These are phyloP conservation scores for Cherax destructor DNA, from an alignment of 1,140 invertebrate species.

Conservation along the genomic window DNA sequence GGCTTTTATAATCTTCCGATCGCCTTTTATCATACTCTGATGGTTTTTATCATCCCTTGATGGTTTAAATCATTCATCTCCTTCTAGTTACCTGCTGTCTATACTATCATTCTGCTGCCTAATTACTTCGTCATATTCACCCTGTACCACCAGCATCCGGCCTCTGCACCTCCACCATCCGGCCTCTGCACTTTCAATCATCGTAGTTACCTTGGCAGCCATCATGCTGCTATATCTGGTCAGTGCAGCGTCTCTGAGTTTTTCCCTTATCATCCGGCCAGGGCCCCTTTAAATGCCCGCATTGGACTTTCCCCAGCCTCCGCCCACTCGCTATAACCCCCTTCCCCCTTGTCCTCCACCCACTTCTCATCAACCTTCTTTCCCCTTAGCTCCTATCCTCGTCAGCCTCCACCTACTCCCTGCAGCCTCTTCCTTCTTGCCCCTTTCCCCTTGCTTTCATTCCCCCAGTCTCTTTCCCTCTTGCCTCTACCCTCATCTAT, in stretches of 20 bases:
- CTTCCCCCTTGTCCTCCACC: not conserved
- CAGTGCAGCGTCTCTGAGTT: not conserved
- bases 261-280: not conserved
- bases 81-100: too few relatives aligned
- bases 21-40: too few relatives aligned
- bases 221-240: not conserved
- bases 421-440: not conserved
- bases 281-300: slow-evolving; percentile 1
- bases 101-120: too few relatives aligned
- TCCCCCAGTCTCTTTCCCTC: not conserved
- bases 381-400: too few relatives aligned
- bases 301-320: not conserved
- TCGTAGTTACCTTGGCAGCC: not conserved
- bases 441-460: not conserved
- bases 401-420: too few relatives aligned
- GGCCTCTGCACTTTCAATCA: not conserved
- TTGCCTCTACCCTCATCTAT: not conserved
- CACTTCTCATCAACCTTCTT: too few relatives aligned
- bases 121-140: too few relatives aligned
- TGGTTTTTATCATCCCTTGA: too few relatives aligned
- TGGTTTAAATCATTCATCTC: too few relatives aligned
- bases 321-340: not conserved
- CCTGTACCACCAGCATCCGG: too few relatives aligned
- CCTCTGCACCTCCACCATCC: not conserved
- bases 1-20: too few relatives aligned